Evolutionary conservation across 92 coral and sea anemone genomes (phyloP).

Genomic region (Muricea muricata): DNA sequence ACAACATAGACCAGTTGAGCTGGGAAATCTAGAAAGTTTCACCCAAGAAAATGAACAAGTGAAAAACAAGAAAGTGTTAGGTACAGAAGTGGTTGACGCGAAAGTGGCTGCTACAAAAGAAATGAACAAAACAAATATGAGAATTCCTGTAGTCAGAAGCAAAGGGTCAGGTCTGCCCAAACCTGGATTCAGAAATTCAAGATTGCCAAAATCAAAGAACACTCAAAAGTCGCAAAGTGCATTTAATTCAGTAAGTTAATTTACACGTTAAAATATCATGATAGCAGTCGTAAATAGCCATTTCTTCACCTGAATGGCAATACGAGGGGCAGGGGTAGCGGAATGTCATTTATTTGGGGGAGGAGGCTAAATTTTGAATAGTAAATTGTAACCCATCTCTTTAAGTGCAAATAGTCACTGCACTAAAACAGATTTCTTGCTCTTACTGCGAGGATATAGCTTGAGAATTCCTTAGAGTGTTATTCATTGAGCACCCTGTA

Average conservation of each 20-base stretch:
- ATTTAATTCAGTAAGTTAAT: slow-evolving; percentile 74
- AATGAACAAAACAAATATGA: background rate
- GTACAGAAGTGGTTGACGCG: background rate
- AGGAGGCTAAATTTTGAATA: no score
- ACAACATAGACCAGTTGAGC: background rate
- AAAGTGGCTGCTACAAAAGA: background rate
- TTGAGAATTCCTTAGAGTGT: no score
- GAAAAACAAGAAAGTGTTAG: background rate
- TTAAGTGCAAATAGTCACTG: no score
- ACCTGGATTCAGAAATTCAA: slow-evolving; percentile 12
- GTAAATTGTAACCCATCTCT: no score
- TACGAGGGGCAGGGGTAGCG: no score
- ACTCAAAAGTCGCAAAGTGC: slow-evolving; percentile 67
- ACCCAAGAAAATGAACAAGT: background rate
- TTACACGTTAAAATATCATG: no score
- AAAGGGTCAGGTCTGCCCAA: slow-evolving; percentile 8
- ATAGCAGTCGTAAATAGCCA: no score
- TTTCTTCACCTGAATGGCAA: no score
- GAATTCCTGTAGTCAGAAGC: background rate
- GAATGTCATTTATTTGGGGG: no score
- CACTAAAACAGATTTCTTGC: no score
- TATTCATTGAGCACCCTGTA: no score
- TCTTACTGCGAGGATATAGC: no score
- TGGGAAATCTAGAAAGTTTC: background rate
- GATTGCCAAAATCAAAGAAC: slow-evolving; percentile 63